Percentiles rank a stretch among this genome's conserved stretches.
These are phyloP conservation scores for Scaptodrosophila latifasciaeformis DNA, from an alignment of 2,888 invertebrate genomes.

Conservation along the genomic window DNA sequence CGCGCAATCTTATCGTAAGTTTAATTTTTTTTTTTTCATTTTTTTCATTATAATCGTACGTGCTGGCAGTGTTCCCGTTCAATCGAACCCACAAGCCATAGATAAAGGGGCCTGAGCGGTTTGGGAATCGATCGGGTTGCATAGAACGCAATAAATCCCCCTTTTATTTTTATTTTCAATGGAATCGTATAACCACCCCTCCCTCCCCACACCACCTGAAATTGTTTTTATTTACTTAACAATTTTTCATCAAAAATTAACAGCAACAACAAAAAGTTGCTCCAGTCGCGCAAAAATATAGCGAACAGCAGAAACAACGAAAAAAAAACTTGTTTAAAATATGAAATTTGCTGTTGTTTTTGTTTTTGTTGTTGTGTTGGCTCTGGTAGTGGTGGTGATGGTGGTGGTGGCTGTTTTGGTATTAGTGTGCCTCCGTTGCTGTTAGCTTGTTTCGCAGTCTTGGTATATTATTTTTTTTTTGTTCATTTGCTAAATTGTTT, in stretches of 20 bases:
- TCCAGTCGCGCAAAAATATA: slow-evolving; percentile 3
- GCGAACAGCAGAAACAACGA: slow-evolving; percentile 10
- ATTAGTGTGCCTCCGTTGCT: no score
- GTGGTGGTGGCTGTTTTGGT: no score
- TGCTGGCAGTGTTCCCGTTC: neutral
- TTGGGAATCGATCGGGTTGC: slow-evolving; percentile 14
- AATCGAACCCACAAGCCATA: no score
- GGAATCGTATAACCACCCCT: neutral
- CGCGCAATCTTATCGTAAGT: slow-evolving; percentile 73
- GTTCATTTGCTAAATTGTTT: slow-evolving; percentile 18
- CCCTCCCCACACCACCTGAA: neutral
- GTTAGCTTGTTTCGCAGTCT: no score
- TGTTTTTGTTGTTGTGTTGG: slow-evolving; percentile 38
- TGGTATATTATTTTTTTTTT: no score
- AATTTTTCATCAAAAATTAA: slow-evolving; percentile 5
- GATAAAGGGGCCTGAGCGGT: no score
- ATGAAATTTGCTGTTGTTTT: slow-evolving; percentile 38
- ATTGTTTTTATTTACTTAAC: neutral
- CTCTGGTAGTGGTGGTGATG: no score
- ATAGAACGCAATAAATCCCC: slow-evolving; percentile 43
- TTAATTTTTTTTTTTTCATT: slow-evolving; percentile 12
- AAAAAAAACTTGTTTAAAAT: slow-evolving; percentile 59
- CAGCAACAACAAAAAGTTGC: slow-evolving; percentile 18
- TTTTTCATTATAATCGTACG: neutral
- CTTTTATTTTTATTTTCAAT: slow-evolving; percentile 7